Evolutionary conservation across 1,140 invertebrate species (phyloP).

Genomic region (Heliconius eleuchia): DNA sequence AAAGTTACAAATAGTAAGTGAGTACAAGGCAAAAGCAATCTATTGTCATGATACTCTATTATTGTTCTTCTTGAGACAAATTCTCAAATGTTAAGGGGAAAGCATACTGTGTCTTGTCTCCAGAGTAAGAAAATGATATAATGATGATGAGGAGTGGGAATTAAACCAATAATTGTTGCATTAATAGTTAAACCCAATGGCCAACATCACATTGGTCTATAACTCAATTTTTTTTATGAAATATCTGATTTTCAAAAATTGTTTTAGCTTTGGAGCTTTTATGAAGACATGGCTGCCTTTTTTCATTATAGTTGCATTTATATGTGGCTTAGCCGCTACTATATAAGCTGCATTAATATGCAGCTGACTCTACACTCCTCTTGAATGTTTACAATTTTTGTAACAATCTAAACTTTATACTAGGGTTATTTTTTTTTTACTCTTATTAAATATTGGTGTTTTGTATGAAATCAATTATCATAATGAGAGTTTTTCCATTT

Average conservation of each 20-base stretch:
- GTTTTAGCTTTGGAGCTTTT: slow-evolving; percentile 87
- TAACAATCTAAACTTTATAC: slow-evolving; percentile 13
- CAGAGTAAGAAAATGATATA: not conserved
- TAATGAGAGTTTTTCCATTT: not conserved
- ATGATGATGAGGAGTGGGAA: not conserved
- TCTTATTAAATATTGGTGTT: not conserved
- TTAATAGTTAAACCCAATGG: too few species aligned
- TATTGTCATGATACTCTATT: too few species aligned
- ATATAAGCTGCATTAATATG: slow-evolving; percentile 47
- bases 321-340: slow-evolving; percentile 57
- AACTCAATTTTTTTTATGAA: too few species aligned
- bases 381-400: slow-evolving; percentile 6
- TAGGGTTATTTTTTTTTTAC: slow-evolving; percentile 15
- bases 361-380: slow-evolving; percentile 2
- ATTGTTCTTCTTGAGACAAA: too few species aligned
- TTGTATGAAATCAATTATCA: slow-evolving; percentile 9
- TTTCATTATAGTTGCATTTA: slow-evolving; percentile 82
- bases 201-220: too few species aligned
- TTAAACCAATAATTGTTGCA: too few species aligned
- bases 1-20: too few species aligned
- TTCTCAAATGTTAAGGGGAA: too few species aligned
- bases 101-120: too few species aligned
- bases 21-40: too few species aligned
- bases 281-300: slow-evolving; percentile 96
- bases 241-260: slow-evolving; percentile 19